Conservation (phyloP, 37 sponge, comb jelly and placozoan genomes). For the Bolinopsis microptera region DNA sequence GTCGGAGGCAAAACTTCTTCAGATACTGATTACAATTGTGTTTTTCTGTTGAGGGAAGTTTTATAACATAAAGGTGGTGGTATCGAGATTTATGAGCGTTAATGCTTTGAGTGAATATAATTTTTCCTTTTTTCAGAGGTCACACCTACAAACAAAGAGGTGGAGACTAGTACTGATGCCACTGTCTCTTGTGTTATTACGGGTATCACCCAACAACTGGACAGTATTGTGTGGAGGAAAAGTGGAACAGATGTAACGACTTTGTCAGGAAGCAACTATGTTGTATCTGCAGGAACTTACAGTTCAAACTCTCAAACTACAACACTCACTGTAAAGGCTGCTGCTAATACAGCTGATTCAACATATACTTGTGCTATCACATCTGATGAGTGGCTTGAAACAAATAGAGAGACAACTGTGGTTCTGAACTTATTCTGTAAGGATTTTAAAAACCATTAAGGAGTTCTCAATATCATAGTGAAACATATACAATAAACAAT, state of each 20-base stretch:
- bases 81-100: too few species aligned
- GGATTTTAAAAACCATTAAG: neutral
- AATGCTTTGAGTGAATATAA: too few species aligned
- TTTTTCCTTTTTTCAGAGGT: neutral
- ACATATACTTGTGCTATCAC: neutral
- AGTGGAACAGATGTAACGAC: neutral
- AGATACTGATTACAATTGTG: neutral
- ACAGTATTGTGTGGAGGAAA: neutral
- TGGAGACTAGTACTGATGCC: neutral
- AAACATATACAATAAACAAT: too few species aligned
- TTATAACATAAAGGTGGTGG: too few species aligned
- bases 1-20: neutral
- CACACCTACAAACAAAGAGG: neutral
- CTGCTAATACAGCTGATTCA: neutral
- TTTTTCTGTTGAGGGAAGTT: neutral
- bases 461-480: too few species aligned
- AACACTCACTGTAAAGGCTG: neutral
- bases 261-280: neutral
- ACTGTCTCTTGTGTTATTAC: neutral
- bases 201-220: neutral
- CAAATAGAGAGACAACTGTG: neutral
- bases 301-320: constrained; percentile 16
- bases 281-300: neutral
- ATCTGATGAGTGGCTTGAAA: neutral
- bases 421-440: neutral